Base-by-base conservation (phyloP, 2,888 invertebrate species). In the Campoletis raptor region DNA sequence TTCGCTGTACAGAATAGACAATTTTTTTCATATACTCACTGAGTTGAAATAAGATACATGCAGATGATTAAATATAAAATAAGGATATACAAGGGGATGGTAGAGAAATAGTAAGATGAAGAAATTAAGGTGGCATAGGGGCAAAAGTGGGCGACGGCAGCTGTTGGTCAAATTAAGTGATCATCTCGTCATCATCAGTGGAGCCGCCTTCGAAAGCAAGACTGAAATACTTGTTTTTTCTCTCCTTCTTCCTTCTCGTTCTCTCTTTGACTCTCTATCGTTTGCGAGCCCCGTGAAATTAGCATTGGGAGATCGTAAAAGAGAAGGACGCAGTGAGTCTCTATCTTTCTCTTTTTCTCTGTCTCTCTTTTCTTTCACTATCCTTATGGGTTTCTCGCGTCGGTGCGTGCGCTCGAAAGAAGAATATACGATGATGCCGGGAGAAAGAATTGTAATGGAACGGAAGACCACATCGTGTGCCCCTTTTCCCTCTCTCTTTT, bases 81-180 rank as follows among this genome's bases (percentile, higher is more conserved):
- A 42, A 66, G 64, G 36, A 48, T 30, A 1, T 7, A 24, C 10
- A 2, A n/a, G n/a, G 85, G 76, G 73, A 79, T 82, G 76, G 42
- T 81, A 79, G 77, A 87, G 77, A 85, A 88, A 81, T 84, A 83
- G 82, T 83, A 86, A 87, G 89, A 89, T 74, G 81, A 78, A 84
- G 87, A 89, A 84, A 83, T 83, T 80, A 84, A 83, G 87, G 88
- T 89, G 89, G 84, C 87, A 83, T 40, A 83, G 72, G 72, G 77
- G 79, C 74, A 82, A 78, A 87, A 87, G 84, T 76, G 85, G 85
- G 83, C 84, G 91, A 90, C 90, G 93, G 94, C 94, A 94, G 94
- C 94, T 94, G 94, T 93, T 93, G 94, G 93, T 92, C 93, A 94
- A 94, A 94, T 94, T 94, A 94, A 94, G 94, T 94, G 94, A 94